Percentiles rank a stretch among this genome's conserved stretches.
These are phyloP conservation scores for Moxostoma hubbsi DNA, from an alignment of 2,797 vertebrate genomes.

Conservation along the genomic window DNA sequence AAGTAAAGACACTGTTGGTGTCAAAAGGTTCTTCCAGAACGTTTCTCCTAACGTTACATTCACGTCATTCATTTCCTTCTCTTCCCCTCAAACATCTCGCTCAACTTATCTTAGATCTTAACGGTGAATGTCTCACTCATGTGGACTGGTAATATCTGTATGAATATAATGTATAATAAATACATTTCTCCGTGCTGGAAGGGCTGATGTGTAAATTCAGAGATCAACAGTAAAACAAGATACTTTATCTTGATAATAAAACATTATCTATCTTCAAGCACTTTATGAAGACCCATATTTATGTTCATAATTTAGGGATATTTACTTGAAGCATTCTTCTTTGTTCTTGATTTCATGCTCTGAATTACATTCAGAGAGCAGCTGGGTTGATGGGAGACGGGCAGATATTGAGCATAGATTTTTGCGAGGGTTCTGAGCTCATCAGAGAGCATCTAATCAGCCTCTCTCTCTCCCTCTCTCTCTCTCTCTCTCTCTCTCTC, in stretches of 20 bases:
- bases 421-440: slow-evolving; percentile 37
- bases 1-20: neutral
- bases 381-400: slow-evolving; percentile 8
- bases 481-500: slow-evolving; percentile 32
- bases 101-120: too few relatives aligned
- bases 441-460: slow-evolving; percentile 52
- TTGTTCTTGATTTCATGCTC: neutral
- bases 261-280: too few relatives aligned
- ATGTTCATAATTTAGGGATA: neutral
- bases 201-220: too few relatives aligned
- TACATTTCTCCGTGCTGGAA: too few relatives aligned
- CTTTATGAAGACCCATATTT: neutral
- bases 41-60: too few relatives aligned
- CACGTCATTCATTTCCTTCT: too few relatives aligned
- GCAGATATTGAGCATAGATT: slow-evolving; percentile 28
- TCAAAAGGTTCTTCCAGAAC: too few relatives aligned
- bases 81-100: too few relatives aligned
- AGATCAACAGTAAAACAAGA: neutral
- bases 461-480: slow-evolving; percentile 7
- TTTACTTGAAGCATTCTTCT: neutral
- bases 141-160: too few relatives aligned
- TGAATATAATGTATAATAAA: too few relatives aligned
- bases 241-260: neutral
- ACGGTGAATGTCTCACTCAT: too few relatives aligned
- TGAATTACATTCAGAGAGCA: slow-evolving; percentile 1